Conservation (phyloP, 2,113 vertebrate species). For the Salvator merianae region DNA sequence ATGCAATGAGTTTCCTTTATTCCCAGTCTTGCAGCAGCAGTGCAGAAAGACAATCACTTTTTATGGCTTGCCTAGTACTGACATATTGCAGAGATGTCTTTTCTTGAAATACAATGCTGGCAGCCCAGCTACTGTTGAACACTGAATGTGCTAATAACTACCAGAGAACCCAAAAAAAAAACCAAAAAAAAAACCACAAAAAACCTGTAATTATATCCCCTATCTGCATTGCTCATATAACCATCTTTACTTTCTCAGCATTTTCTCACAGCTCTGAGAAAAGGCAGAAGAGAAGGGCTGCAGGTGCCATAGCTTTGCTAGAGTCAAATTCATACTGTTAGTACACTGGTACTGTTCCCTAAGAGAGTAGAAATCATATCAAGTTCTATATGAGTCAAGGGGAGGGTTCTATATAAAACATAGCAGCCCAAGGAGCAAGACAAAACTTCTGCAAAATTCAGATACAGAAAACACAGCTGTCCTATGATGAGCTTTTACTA, state of each 20-base stretch:
- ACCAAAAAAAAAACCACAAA: too few relatives aligned
- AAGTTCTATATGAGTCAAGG: background rate
- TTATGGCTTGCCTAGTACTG: background rate
- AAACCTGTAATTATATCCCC: too few relatives aligned
- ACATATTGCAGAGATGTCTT: background rate
- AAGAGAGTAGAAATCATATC: background rate
- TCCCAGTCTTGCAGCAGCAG: background rate
- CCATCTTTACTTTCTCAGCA: background rate
- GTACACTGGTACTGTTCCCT: background rate
- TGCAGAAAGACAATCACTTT: background rate
- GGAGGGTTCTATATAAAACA: background rate
- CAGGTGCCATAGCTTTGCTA: background rate
- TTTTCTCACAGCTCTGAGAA: background rate
- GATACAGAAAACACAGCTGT: background rate
- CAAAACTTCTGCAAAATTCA: slow-evolving; percentile 10
- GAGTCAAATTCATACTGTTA: background rate
- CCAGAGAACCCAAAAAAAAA: background rate
- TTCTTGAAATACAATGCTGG: background rate
- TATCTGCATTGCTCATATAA: background rate
- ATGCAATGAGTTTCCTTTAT: background rate
- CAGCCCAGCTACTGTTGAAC: background rate
- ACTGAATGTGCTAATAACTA: background rate
- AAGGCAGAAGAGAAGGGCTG: too few relatives aligned
- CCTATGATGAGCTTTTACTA: background rate
- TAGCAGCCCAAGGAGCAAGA: background rate